These are phyloP conservation scores for Carassius auratus DNA, from an alignment of 2,113 vertebrate genomes.

Conservation along the genomic window DNA sequence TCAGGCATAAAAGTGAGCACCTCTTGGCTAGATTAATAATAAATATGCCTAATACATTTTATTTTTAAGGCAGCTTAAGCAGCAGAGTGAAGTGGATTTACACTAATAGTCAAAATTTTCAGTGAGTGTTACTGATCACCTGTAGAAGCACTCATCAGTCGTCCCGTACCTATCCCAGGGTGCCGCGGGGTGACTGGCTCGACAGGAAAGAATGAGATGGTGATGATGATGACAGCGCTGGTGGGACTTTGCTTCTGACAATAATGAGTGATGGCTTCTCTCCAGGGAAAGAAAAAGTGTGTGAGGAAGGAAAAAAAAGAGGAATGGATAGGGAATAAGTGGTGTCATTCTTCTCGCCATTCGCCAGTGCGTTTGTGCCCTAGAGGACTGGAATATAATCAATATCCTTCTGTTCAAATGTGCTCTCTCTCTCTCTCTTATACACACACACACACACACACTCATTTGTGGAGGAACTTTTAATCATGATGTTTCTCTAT, in stretches of 20 bases:
- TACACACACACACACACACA: constrained; percentile 7
- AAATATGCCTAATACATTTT: background rate
- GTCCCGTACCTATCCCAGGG: background rate
- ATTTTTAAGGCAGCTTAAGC: background rate
- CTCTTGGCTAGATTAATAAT: background rate
- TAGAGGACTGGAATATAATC: constrained; percentile 39
- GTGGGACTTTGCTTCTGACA: constrained; percentile 36
- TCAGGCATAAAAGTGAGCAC: background rate
- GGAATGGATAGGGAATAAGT: constrained; percentile 41
- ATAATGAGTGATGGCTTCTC: constrained; percentile 51
- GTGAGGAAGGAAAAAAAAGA: background rate
- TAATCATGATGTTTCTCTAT: background rate
- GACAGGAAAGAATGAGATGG: background rate
- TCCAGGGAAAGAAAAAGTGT: constrained; percentile 24
- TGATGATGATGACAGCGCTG: constrained; percentile 22
- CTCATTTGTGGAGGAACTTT: constrained; percentile 9
- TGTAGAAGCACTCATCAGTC: background rate
- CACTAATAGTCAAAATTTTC: background rate
- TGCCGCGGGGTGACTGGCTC: background rate
- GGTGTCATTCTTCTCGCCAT: constrained; percentile 39
- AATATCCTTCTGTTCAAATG: constrained; percentile 29
- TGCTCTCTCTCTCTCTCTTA: background rate
- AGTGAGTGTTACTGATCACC: constrained; percentile 8
- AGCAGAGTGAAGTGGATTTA: background rate
- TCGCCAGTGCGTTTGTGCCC: constrained; percentile 33